phyloP scores from a whole-genome alignment of 1,140 invertebrate species.

The Scaptomyza montana region DNA sequence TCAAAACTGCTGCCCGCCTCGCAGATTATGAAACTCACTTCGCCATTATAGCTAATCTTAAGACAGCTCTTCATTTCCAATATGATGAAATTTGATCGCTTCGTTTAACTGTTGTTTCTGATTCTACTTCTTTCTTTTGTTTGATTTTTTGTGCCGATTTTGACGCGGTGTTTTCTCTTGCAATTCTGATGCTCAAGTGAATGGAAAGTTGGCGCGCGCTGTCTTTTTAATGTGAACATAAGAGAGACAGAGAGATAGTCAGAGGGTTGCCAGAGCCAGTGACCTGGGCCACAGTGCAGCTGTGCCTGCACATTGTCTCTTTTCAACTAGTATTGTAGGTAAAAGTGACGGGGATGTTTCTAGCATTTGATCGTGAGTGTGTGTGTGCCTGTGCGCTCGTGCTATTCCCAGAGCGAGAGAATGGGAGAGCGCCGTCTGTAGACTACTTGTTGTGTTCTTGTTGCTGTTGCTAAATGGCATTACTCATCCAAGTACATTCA shows the following conservation, averaged over 20 bases:
- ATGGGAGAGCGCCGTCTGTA: slow-evolving; percentile 3
- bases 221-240: slow-evolving; percentile 37
- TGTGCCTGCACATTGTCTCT: slow-evolving; percentile 14
- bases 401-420: slow-evolving; percentile 11
- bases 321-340: slow-evolving; percentile 3
- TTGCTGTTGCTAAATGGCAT: slow-evolving; percentile 18
- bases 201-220: slow-evolving; percentile 26
- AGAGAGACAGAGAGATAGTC: slow-evolving; percentile 9
- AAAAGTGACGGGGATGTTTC: slow-evolving; percentile 39
- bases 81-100: slow-evolving; percentile 31
- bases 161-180: slow-evolving; percentile 21
- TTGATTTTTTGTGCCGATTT: not conserved
- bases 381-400: slow-evolving; percentile 24
- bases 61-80: slow-evolving; percentile 42
- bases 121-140: slow-evolving; percentile 9
- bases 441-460: slow-evolving; percentile 4
- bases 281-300: slow-evolving; percentile 4
- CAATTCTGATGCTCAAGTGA: slow-evolving; percentile 34
- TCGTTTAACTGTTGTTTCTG: slow-evolving; percentile 4
- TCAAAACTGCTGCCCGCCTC: slow-evolving; percentile 54
- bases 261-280: not conserved
- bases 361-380: slow-evolving; percentile 20
- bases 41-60: slow-evolving; percentile 64
- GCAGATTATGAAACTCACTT: slow-evolving; percentile 48
- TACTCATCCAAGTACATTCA: slow-evolving; percentile 22